Evolutionary conservation across 2,888 invertebrate species (phyloP).

Genomic region (Drosophila robusta): DNA sequence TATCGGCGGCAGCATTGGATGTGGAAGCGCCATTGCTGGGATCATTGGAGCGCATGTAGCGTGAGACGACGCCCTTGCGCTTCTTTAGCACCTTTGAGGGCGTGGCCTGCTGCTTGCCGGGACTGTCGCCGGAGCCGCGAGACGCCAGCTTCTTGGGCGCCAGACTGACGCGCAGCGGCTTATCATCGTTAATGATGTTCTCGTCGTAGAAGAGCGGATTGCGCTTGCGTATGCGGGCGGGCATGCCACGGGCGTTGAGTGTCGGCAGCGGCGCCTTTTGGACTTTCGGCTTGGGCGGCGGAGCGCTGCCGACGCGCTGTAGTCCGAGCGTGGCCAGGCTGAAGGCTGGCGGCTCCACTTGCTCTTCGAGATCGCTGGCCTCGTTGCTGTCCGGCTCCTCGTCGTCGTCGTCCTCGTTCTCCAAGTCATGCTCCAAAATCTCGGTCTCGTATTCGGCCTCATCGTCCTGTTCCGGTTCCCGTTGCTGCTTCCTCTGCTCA

Average conservation of each 20-base stretch:
- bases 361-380: constrained; percentile 86
- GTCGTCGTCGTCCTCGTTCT: constrained; percentile 22
- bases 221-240: constrained; percentile 94
- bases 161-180: constrained; percentile 88
- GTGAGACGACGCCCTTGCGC: constrained; percentile 84
- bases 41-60: constrained; percentile 84
- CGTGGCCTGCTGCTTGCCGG: constrained; percentile 69
- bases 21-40: constrained; percentile 39
- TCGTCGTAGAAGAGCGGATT: constrained; percentile 96
- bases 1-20: constrained; percentile 31
- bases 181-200: constrained; percentile 92
- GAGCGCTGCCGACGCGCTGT: constrained; percentile 91
- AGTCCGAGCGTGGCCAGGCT: constrained; percentile 93
- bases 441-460: constrained; percentile 11
- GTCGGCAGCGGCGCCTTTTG: constrained; percentile 91
- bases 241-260: constrained; percentile 94
- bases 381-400: constrained; percentile 57
- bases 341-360: constrained; percentile 90
- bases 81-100: constrained; percentile 86
- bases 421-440: constrained; percentile 17
- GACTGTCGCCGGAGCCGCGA: constrained; percentile 46
- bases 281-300: constrained; percentile 89
- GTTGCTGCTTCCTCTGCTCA: neutral
- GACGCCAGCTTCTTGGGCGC: constrained; percentile 84
- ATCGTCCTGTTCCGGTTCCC: constrained; percentile 18